A percentile compares a stretch with the other conserved stretches of the same genome.
Evolutionary conservation across 1,140 invertebrate species (phyloP).

Genomic region (Drosophila saltans): DNA sequence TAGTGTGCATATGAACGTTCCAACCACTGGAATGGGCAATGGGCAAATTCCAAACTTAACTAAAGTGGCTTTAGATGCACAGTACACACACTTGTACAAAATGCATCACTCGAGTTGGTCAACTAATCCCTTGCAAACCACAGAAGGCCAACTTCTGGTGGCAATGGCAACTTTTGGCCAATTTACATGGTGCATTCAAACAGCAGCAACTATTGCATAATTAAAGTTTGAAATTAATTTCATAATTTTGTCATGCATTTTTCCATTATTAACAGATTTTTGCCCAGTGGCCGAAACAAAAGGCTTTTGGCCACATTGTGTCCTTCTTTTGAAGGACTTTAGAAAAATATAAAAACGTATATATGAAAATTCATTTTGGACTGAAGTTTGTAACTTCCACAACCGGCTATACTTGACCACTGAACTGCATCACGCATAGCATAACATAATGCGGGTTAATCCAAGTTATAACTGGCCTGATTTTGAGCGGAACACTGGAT

Average conservation of each 20-base stretch:
- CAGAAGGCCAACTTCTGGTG: slow-evolving; percentile 22
- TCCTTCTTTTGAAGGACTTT: slow-evolving; percentile 9
- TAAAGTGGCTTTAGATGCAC: neutral
- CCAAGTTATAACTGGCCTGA: too few species aligned
- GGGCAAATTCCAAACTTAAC: neutral
- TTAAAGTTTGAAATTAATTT: slow-evolving; percentile 80
- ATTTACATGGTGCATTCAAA: slow-evolving; percentile 58
- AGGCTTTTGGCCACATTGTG: slow-evolving; percentile 45
- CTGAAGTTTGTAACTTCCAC: neutral
- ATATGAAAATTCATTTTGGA: slow-evolving; percentile 4
- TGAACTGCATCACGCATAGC: neutral
- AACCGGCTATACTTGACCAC: neutral
- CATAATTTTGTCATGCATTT: slow-evolving; percentile 65
- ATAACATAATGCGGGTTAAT: neutral
- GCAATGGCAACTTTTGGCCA: slow-evolving; percentile 39
- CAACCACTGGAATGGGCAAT: neutral
- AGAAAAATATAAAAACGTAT: neutral
- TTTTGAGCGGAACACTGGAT: too few species aligned
- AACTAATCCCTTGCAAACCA: slow-evolving; percentile 33
- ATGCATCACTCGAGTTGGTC: slow-evolving; percentile 6
- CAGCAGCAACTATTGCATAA: slow-evolving; percentile 68
- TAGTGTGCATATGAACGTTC: too few species aligned
- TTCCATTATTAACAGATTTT: slow-evolving; percentile 67
- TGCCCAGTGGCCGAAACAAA: slow-evolving; percentile 58
- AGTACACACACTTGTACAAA: neutral